phyloP scores from a whole-genome alignment of 2,888 invertebrate species.

The Tetranychus piercei region DNA sequence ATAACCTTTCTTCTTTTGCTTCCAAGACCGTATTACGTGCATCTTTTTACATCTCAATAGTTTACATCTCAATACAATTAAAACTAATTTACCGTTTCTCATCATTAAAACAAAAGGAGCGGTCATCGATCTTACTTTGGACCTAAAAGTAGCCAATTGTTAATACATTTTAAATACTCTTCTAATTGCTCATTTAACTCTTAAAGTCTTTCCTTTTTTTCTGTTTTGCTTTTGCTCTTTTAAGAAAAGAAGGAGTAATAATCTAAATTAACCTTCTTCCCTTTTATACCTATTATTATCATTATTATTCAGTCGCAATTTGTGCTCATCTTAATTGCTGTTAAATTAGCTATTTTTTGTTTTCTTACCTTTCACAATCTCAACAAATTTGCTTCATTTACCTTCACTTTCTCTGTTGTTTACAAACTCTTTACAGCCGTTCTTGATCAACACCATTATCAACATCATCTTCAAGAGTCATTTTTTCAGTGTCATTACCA shows the following conservation, averaged over 20 bases:
- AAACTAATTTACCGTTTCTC: neutral
- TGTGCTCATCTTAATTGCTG: neutral
- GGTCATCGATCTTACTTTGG: neutral
- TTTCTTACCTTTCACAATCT: neutral
- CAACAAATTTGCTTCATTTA: neutral
- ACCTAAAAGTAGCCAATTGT: constrained; percentile 1
- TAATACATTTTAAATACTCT: neutral
- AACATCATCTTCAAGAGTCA: neutral
- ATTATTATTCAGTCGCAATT: neutral
- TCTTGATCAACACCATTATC: neutral
- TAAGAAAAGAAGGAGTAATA: neutral
- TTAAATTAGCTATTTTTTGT: neutral
- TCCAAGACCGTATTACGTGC: neutral
- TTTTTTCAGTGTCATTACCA: neutral
- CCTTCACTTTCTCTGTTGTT: neutral
- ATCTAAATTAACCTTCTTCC: neutral
- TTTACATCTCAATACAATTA: neutral
- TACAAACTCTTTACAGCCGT: neutral
- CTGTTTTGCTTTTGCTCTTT: too few relatives aligned
- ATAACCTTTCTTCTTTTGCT: too few relatives aligned
- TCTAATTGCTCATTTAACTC: neutral
- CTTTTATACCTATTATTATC: neutral
- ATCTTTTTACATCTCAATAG: neutral
- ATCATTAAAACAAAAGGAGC: neutral
- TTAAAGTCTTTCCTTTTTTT: neutral